These are phyloP conservation scores for Poeciliopsis turneri DNA, from an alignment of 2,797 vertebrate species.

Conservation along the genomic window DNA sequence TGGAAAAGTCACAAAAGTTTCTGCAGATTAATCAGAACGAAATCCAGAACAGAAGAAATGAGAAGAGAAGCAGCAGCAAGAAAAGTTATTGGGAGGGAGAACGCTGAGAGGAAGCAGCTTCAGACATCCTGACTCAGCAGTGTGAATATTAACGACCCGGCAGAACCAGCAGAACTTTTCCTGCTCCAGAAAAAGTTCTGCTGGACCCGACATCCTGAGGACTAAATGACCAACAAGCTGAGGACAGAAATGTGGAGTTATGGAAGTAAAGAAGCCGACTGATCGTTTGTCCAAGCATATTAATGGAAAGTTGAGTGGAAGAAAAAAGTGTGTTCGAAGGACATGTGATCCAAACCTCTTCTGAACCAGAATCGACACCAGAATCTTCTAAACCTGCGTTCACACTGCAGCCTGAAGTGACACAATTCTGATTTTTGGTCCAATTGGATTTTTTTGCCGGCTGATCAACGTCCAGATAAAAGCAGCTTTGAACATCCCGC, in stretches of 20 bases:
- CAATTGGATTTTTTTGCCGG: too few relatives aligned
- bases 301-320: neutral
- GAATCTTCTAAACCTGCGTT: too few relatives aligned
- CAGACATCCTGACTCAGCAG: conserved; percentile 9
- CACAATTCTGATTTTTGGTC: too few relatives aligned
- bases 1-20: neutral
- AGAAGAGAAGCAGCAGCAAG: too few relatives aligned
- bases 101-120: conserved; percentile 7
- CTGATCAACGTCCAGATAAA: too few relatives aligned
- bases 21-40: neutral
- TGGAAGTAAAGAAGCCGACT: too few relatives aligned
- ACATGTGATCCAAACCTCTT: too few relatives aligned
- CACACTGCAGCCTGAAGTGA: too few relatives aligned
- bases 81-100: neutral
- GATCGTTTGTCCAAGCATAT: neutral
- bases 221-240: neutral
- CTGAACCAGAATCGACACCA: too few relatives aligned
- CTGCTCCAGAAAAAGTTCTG: neutral
- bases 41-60: neutral
- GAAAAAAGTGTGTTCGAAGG: neutral
- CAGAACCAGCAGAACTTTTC: neutral
- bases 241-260: too few relatives aligned
- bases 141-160: neutral
- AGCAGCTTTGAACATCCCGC: too few relatives aligned
- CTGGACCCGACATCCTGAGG: neutral